phyloP scores from a whole-genome alignment of 1,140 invertebrate genomes.

The Meloidogyne hapla region DNA sequence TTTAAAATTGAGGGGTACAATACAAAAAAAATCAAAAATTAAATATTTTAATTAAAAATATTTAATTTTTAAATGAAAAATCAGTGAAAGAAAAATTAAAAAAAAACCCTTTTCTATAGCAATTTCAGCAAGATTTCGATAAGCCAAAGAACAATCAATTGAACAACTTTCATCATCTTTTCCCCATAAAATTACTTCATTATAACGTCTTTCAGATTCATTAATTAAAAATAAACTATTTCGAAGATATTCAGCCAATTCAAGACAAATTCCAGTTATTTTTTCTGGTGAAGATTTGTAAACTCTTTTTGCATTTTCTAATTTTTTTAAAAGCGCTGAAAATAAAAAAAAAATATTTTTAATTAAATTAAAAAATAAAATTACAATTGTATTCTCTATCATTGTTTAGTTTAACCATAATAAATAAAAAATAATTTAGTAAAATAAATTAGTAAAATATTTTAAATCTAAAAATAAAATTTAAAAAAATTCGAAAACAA shows the following conservation, averaged over 20 bases:
- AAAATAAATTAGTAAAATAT: neutral
- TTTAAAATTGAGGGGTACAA: no score
- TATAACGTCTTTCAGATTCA: constrained; percentile 8
- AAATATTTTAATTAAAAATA: neutral
- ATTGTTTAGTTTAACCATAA: constrained; percentile 1
- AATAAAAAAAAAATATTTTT: neutral
- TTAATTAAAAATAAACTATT: constrained; percentile 3
- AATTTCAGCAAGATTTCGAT: constrained; percentile 23
- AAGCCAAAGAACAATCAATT: constrained; percentile 27
- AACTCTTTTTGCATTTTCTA: constrained; percentile 18
- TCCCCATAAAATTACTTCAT: constrained; percentile 22
- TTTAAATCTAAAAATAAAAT: no score
- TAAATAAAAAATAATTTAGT: neutral
- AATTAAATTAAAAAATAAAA: neutral
- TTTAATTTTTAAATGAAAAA: no score
- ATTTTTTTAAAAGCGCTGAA: constrained; percentile 18
- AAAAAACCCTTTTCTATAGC: constrained; percentile 20
- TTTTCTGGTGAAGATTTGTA: constrained; percentile 12
- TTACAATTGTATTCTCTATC: neutral
- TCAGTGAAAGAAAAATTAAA: no score
- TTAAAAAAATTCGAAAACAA: no score
- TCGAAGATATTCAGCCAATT: constrained; percentile 25
- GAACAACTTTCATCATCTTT: constrained; percentile 5
- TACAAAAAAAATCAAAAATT: no score
- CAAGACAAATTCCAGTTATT: constrained; percentile 24